These are phyloP conservation scores for Crotophaga sulcirostris DNA, from an alignment of 2,113 vertebrate genomes.

Conservation along the genomic window DNA sequence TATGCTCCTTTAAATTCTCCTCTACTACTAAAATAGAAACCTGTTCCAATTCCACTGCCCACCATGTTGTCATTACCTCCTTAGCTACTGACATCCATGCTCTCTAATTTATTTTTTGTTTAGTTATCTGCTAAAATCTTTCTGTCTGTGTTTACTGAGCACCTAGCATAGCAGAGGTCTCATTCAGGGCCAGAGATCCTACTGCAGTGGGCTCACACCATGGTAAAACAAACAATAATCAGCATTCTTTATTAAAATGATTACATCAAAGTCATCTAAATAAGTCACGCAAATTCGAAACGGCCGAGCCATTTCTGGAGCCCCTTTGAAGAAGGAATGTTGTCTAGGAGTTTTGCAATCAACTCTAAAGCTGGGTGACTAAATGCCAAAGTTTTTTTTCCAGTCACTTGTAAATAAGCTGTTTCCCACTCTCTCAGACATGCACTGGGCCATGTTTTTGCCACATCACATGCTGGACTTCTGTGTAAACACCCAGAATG, in stretches of 20 bases:
- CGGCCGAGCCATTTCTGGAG: not conserved
- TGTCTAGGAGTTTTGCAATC: not conserved
- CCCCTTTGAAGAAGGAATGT: not conserved
- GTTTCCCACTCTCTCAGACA: not conserved
- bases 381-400: not conserved
- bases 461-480: constrained; percentile 20
- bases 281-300: not conserved
- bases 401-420: not conserved
- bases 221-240: not conserved
- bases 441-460: not conserved
- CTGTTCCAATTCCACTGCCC: not conserved
- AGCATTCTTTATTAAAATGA: not conserved
- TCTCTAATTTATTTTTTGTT: not conserved
- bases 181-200: not conserved
- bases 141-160: not conserved
- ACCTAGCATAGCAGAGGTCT: not conserved
- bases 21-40: not conserved
- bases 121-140: not conserved
- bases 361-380: not conserved
- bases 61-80: not conserved
- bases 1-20: not conserved
- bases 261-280: not conserved
- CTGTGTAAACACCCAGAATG: constrained; percentile 14
- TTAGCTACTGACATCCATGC: not conserved
- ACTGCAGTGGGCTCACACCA: not conserved